Conservation (phyloP, 2,113 vertebrate genomes). For the Arenaria interpres region DNA sequence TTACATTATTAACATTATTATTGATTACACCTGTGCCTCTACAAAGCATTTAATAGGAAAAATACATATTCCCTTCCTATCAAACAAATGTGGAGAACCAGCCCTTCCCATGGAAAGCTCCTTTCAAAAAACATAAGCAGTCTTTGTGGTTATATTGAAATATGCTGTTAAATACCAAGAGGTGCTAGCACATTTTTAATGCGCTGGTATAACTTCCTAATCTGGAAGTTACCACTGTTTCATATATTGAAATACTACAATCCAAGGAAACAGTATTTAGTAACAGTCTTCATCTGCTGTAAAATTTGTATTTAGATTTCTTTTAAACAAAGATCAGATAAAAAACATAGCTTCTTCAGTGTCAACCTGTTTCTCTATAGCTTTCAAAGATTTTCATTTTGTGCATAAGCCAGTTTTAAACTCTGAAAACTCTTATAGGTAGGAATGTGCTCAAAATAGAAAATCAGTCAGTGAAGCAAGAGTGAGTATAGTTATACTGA, state of each 20-base stretch:
- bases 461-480: neutral
- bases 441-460: neutral
- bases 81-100: neutral
- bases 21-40: neutral
- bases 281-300: neutral
- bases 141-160: neutral
- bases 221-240: neutral
- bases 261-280: neutral
- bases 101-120: neutral
- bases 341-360: neutral
- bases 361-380: neutral
- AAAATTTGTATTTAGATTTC: neutral
- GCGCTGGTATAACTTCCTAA: neutral
- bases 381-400: neutral
- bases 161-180: neutral
- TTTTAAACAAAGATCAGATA: neutral
- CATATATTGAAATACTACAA: neutral
- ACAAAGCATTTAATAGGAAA: slow-evolving; percentile 3
- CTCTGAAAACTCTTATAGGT: neutral
- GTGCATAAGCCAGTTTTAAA: neutral
- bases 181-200: neutral
- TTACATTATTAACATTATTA: neutral
- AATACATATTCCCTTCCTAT: neutral
- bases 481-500: neutral
- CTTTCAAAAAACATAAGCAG: neutral